A percentile compares a stretch with the other conserved stretches of the same genome.
phyloP scores from a whole-genome alignment of 2,888 invertebrate genomes.

The Priapulus caudatus region DNA sequence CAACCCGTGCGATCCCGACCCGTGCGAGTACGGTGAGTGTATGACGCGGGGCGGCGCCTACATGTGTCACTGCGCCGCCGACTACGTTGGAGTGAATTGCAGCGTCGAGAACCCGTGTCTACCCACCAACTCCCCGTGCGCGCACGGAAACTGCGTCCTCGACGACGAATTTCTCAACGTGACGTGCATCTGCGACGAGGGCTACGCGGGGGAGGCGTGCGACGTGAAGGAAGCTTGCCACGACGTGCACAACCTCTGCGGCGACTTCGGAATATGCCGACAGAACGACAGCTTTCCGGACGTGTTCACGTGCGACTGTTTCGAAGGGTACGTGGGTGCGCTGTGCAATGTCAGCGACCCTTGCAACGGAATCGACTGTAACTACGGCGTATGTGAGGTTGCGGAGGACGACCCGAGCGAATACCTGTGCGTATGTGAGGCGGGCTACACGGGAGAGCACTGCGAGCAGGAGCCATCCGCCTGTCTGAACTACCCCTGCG shows the following conservation, averaged over 20 bases:
- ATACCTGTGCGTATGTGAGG: background rate
- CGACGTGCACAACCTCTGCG: background rate
- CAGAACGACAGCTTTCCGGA: background rate
- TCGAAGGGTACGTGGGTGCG: background rate
- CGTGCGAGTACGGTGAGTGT: background rate
- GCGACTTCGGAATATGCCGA: background rate
- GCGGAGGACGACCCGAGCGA: no score
- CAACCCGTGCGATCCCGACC: background rate
- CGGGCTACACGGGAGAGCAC: background rate
- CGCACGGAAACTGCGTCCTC: background rate
- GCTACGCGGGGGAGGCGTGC: background rate
- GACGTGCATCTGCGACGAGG: background rate
- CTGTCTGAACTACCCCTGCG: background rate
- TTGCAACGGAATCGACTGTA: no score
- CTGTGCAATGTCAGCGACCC: background rate
- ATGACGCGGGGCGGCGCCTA: background rate
- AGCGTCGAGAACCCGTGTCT: background rate
- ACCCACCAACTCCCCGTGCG: background rate
- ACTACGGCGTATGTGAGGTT: no score
- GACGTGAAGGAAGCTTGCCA: no score
- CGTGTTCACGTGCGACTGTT: background rate
- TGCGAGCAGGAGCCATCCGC: background rate
- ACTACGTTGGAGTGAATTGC: background rate
- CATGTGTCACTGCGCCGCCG: background rate
- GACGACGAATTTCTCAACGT: no score